Conservation (phyloP, 2,113 vertebrate genomes). For the Prochilodus magdalenae region DNA sequence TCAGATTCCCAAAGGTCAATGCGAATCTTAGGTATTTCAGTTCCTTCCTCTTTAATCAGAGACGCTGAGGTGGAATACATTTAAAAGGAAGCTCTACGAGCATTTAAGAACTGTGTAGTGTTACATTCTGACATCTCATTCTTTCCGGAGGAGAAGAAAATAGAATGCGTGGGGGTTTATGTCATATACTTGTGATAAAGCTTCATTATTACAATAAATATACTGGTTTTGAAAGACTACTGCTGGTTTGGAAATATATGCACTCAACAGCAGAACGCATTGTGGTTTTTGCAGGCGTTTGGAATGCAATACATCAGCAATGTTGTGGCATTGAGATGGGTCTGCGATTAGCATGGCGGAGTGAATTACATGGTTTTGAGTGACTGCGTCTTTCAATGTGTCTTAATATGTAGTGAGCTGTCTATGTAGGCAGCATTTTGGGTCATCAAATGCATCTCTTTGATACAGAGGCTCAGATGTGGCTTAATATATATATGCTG, state of each 20-base stretch:
- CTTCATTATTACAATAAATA: not conserved
- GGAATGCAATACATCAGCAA: constrained; percentile 16
- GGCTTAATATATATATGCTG: no score
- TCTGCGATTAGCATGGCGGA: constrained; percentile 42
- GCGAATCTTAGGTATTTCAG: not conserved
- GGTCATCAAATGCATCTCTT: not conserved
- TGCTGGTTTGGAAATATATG: constrained; percentile 4
- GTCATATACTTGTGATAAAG: not conserved
- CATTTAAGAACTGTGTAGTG: not conserved
- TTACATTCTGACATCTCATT: not conserved
- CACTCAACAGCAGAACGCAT: not conserved
- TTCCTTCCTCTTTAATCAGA: not conserved
- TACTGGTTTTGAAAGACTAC: not conserved
- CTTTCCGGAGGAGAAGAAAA: not conserved
- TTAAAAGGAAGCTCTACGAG: not conserved
- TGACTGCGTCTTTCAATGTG: constrained; percentile 62
- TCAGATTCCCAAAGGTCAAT: not conserved
- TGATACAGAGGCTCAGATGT: not conserved
- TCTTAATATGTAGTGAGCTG: constrained; percentile 29
- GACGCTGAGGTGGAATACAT: not conserved
- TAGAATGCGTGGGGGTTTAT: not conserved
- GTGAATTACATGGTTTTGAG: constrained; percentile 62
- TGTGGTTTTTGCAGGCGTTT: not conserved
- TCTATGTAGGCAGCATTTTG: not conserved
- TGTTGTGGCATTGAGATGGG: constrained; percentile 26